Conservation (phyloP, 23 tunicate species). For the Trididemnum clinides region DNA sequence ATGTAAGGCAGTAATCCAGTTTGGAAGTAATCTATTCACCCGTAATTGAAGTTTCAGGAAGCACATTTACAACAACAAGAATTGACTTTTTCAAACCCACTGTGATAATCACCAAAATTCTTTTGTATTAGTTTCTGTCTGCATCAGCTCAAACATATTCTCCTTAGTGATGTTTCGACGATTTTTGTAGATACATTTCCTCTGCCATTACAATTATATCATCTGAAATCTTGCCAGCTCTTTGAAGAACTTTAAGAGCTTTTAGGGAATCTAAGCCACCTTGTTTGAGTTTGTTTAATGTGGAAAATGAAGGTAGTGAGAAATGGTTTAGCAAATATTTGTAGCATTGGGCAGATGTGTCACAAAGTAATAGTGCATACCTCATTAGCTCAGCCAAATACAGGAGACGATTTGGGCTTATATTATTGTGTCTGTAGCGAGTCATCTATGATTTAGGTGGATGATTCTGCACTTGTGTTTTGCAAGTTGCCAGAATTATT, state of each 20-base stretch:
- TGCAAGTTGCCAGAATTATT: neutral
- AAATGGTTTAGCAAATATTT: neutral
- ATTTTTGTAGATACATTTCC: constrained; percentile 9
- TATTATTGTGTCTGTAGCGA: neutral
- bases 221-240: neutral
- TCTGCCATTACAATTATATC: constrained; percentile 2
- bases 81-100: neutral
- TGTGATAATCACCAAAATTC: neutral
- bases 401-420: neutral
- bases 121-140: neutral
- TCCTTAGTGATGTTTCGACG: neutral
- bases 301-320: neutral
- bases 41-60: neutral
- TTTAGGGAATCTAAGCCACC: neutral
- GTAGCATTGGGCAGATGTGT: constrained; percentile 6
- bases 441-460: neutral
- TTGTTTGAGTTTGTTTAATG: neutral
- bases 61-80: neutral
- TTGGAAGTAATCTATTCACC: neutral
- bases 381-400: neutral
- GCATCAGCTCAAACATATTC: neutral
- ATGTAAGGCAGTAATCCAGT: neutral
- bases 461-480: neutral
- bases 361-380: neutral
- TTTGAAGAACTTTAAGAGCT: neutral